Evolutionary conservation across 2,113 vertebrate genomes (phyloP).

Genomic region (Ammospiza caudacuta): DNA sequence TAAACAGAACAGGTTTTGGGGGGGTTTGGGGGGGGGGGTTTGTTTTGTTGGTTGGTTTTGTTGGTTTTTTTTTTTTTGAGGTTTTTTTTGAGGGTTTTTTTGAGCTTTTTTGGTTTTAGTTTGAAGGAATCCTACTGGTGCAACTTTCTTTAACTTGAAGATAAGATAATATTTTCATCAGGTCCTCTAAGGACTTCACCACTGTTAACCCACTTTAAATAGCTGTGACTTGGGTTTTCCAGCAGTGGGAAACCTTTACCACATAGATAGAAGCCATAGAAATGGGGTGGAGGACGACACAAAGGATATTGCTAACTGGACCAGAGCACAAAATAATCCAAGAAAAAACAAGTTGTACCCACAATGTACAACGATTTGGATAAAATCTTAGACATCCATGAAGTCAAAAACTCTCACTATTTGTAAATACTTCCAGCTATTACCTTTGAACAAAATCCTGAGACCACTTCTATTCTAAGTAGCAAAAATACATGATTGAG

Average conservation of each 20-base stretch:
- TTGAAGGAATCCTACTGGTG: not conserved
- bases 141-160: not conserved
- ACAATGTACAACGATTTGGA: not conserved
- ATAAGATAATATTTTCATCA: not conserved
- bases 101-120: not conserved
- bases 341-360: not conserved
- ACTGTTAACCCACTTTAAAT: not conserved
- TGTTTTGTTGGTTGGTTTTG: no score
- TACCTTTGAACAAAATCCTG: not conserved
- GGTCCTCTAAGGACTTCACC: not conserved
- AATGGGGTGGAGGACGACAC: not conserved
- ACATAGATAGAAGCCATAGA: not conserved
- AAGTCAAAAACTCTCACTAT: not conserved
- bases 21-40: no score
- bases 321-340: not conserved
- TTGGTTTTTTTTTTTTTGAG: no score
- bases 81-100: no score
- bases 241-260: not conserved
- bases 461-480: not conserved
- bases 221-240: not conserved
- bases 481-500: not conserved
- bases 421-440: not conserved
- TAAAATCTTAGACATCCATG: not conserved
- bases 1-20: not conserved
- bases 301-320: not conserved